Base-by-base conservation (phyloP, 1,140 invertebrate species). In the Brachionus plicatilis region DNA sequence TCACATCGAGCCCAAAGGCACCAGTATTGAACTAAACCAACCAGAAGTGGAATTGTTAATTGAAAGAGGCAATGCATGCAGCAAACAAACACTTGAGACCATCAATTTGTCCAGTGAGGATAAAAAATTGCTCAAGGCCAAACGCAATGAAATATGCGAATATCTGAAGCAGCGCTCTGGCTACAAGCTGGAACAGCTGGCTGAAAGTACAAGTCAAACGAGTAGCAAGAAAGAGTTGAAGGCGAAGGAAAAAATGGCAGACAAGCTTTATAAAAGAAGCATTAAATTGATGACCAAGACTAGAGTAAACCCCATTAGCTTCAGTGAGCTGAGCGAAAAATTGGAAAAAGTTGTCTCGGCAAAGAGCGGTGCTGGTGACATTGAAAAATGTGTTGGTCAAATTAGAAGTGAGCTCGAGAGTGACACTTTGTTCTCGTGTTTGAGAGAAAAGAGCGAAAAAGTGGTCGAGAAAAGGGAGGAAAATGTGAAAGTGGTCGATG, bases 381-480 rank as follows among this genome's bases (percentile, higher is more conserved):
- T 76, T 14, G 43, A 76, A 33, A 76, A 76, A 29, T 76, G 72
- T 76, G 72, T 76, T 37, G 47, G 43, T 76, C 72, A 76, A 76
- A 27, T 76, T 29, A 47, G 20, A 76, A 8, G 6, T 50, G 72
- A 76, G 27, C 47, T 76, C 6, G 43, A 76, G 12, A 53, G 50
- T 53, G 72, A 50, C 6, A 50, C 45, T 1, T 29, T 76, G 27
- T 50, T 76, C 12, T 50, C 72, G 43, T 50, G 72, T n/a, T 47
- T 76, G 11, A 47, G 72, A 29, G 72, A 76, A 14, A 76, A 50
- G 45, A 76, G 47, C 8, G 53, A 82, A 29, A 3, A 65, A 27
- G 14, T 4, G 24, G 29, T 66, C 12, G n/a, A 65, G 14, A 45
- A 82, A 37, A 45, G 12, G 37, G 20, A 27, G n/a, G 45, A 80